A percentile compares a stretch with the other conserved stretches of the same genome.
Evolutionary conservation across 2,113 vertebrate species (phyloP).

Genomic region (Megaceryle maxima): DNA sequence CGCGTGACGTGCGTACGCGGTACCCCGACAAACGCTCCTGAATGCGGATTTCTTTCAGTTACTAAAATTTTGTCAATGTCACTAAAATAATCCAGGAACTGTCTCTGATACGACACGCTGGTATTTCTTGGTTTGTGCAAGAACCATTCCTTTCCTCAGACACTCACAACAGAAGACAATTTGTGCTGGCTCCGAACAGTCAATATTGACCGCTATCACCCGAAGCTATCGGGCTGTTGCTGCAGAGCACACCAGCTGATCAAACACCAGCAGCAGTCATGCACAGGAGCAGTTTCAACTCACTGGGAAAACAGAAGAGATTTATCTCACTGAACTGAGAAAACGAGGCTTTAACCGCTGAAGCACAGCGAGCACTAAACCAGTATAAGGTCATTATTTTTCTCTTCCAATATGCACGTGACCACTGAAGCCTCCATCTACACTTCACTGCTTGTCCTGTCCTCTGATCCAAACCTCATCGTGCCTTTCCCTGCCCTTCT

Average conservation of each 20-base stretch:
- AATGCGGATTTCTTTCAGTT: not conserved
- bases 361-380: not conserved
- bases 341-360: not conserved
- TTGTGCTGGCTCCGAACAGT: not conserved
- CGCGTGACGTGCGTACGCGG: not conserved
- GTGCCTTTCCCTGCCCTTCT: not conserved
- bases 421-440: not conserved
- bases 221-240: not conserved
- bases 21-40: not conserved
- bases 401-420: not conserved
- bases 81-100: not conserved
- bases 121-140: not conserved
- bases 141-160: not conserved
- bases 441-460: not conserved
- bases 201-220: not conserved
- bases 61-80: not conserved
- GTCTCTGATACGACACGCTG: not conserved
- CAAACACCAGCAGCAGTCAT: not conserved
- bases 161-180: not conserved
- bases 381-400: not conserved
- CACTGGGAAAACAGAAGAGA: not conserved
- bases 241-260: not conserved
- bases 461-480: not conserved
- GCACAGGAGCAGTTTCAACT: not conserved
- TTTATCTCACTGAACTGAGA: not conserved